A percentile compares a stretch with the other conserved stretches of the same genome.
Evolutionary conservation across 2,797 vertebrate genomes (phyloP).

Genomic region (Amblyopsis hoosieri): DNA sequence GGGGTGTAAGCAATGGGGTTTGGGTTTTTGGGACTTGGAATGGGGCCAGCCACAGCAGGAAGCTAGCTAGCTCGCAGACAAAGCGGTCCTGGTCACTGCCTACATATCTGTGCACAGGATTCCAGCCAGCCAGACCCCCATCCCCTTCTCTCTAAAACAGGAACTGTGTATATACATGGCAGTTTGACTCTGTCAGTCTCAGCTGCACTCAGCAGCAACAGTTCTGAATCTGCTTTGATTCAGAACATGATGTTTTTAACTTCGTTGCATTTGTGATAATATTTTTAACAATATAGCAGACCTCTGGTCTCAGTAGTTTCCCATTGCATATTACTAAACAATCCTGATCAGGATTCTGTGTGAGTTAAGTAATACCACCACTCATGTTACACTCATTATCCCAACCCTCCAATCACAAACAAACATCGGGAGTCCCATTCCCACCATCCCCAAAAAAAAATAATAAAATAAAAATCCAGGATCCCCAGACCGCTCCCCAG

Average conservation of each 20-base stretch:
- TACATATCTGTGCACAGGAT: conserved; percentile 61
- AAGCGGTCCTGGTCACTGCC: conserved; percentile 68
- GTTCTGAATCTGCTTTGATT: conserved; percentile 17
- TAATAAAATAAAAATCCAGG: too few species aligned
- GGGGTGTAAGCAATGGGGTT: conserved; percentile 39
- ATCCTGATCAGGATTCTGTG: conserved; percentile 11
- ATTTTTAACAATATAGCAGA: conserved; percentile 4
- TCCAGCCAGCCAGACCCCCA: conserved; percentile 42
- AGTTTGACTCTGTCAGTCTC: conserved; percentile 34
- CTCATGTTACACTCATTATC: too few species aligned
- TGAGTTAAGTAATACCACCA: background rate
- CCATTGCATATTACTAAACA: background rate
- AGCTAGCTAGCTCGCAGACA: conserved; percentile 80
- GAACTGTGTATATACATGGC: conserved; percentile 49
- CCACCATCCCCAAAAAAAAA: too few species aligned
- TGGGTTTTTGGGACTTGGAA: conserved; percentile 79
- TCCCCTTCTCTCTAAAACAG: conserved; percentile 50
- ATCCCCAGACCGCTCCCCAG: too few species aligned
- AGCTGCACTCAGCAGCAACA: conserved; percentile 21
- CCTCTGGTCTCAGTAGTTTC: conserved; percentile 4
- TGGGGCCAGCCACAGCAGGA: conserved; percentile 87
- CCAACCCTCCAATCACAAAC: too few species aligned
- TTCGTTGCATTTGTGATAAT: conserved; percentile 5
- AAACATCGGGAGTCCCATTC: too few species aligned
- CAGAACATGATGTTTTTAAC: conserved; percentile 13